Conservation (phyloP, 2,797 vertebrate genomes). For the Simalia tracyae region DNA sequence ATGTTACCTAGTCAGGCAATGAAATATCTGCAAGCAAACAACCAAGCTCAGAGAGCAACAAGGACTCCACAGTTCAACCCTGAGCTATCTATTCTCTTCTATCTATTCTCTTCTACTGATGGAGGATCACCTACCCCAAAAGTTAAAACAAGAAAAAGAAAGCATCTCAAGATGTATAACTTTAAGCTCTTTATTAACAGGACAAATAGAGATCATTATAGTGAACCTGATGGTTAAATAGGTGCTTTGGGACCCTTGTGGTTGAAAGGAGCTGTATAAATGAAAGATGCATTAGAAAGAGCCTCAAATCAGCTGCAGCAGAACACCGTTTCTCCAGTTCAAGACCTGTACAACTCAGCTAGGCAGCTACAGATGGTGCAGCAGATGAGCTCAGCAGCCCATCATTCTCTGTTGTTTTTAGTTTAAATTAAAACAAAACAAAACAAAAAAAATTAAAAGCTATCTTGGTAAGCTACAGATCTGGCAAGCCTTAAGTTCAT, state of each 20-base stretch:
- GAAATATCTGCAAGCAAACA: neutral
- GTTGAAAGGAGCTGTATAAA: slow-evolving; percentile 69
- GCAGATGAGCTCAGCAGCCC: slow-evolving; percentile 72
- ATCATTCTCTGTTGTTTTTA: slow-evolving; percentile 61
- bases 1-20: neutral
- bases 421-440: slow-evolving; percentile 67
- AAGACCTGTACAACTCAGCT: slow-evolving; percentile 66
- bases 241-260: slow-evolving; percentile 64
- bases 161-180: slow-evolving; percentile 39
- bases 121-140: neutral
- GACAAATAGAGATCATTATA: slow-evolving; percentile 31
- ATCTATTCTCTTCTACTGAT: neutral
- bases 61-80: neutral
- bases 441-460: slow-evolving; percentile 66
- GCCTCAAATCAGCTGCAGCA: slow-evolving; percentile 62
- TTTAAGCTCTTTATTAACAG: slow-evolving; percentile 43
- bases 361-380: slow-evolving; percentile 72
- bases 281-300: slow-evolving; percentile 72
- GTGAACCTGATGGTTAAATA: slow-evolving; percentile 61
- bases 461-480: slow-evolving; percentile 59
- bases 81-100: neutral
- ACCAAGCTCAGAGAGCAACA: neutral
- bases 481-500: slow-evolving; percentile 68
- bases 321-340: slow-evolving; percentile 63
- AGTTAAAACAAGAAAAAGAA: slow-evolving; percentile 7